phyloP scores from a whole-genome alignment of 35 echinoderm and acorn worm species.

The Holothuria glaberrima region DNA sequence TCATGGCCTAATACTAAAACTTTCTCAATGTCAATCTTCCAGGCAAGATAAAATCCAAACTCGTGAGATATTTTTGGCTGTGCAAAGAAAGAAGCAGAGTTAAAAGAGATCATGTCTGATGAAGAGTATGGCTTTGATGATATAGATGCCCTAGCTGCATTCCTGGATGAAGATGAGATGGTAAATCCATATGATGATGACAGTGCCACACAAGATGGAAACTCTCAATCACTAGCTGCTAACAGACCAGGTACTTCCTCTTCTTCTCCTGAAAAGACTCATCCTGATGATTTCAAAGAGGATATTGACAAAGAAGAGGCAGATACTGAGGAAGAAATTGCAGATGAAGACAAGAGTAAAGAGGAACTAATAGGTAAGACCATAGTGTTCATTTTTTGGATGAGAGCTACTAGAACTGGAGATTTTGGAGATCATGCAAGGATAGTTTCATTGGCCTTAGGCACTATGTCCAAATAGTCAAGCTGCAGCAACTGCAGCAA shows the following conservation, averaged over 20 bases:
- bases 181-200: slow-evolving; percentile 38
- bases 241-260: neutral
- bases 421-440: no score
- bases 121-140: slow-evolving; percentile 49
- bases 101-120: neutral
- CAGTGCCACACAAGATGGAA: neutral
- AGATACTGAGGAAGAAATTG: neutral
- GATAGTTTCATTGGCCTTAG: no score
- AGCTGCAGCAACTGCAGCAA: no score
- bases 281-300: neutral
- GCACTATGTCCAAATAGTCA: no score
- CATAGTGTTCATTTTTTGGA: neutral
- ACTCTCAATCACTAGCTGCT: neutral
- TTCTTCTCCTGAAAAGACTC: neutral
- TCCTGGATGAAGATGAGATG: slow-evolving; percentile 50
- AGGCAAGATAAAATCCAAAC: no score
- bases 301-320: neutral
- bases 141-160: slow-evolving; percentile 42
- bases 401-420: no score
- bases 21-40: no score
- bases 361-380: slow-evolving; percentile 60
- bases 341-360: slow-evolving; percentile 60
- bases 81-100: neutral
- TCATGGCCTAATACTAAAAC: no score
- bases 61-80: no score